phyloP scores from a whole-genome alignment of 2,113 vertebrate genomes.

The Cyanoramphus novaezelandiae region DNA sequence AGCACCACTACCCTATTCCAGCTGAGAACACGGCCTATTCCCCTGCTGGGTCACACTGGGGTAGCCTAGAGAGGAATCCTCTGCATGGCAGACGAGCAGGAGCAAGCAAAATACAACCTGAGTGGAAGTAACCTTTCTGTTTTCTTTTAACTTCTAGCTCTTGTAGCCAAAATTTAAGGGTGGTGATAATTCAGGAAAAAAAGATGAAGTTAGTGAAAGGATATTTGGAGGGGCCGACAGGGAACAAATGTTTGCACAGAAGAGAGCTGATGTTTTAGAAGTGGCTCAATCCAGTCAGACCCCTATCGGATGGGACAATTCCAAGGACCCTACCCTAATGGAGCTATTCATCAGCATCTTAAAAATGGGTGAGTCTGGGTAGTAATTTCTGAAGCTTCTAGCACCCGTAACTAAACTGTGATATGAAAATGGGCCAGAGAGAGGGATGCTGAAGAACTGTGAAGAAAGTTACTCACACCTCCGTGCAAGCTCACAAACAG shows the following conservation, averaged over 20 bases:
- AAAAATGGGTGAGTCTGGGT: neutral
- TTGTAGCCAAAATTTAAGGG: neutral
- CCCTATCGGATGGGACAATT: neutral
- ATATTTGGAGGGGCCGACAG: neutral
- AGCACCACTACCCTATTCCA: neutral
- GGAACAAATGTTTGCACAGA: neutral
- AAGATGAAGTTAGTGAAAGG: neutral
- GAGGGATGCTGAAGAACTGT: neutral
- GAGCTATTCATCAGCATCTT: neutral
- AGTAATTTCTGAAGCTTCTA: neutral
- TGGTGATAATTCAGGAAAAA: neutral
- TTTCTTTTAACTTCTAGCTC: neutral
- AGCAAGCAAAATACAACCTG: neutral
- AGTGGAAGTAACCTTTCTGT: neutral
- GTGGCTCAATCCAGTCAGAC: neutral
- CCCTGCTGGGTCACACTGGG: neutral
- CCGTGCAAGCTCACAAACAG: too few species aligned
- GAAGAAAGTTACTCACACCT: neutral
- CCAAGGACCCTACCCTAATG: neutral
- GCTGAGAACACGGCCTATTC: fast-evolving
- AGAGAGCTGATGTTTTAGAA: neutral
- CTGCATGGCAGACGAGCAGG: neutral
- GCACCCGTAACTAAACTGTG: neutral
- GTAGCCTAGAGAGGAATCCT: neutral
- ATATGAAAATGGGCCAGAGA: neutral